Evolutionary conservation across 2,113 vertebrate genomes (phyloP).

Genomic region (Rana temporaria): DNA sequence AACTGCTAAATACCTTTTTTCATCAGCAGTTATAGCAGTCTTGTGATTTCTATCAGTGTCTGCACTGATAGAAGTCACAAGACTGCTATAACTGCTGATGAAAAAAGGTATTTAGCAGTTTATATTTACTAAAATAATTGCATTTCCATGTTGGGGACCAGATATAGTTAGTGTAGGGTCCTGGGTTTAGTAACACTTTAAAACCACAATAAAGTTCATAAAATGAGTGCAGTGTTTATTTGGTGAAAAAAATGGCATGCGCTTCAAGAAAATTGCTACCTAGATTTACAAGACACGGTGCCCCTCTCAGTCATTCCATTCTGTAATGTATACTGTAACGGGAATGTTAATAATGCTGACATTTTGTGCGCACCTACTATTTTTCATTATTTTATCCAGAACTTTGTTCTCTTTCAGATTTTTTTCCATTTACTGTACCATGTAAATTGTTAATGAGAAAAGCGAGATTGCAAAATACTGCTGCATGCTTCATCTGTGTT

Average conservation of each 20-base stretch:
- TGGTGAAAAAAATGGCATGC: not conserved
- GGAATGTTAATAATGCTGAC: slow-evolving; percentile 48
- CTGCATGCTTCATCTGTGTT: slow-evolving; percentile 53
- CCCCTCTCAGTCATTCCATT: slow-evolving; percentile 3
- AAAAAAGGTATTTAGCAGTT: too few relatives aligned
- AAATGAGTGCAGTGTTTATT: too few relatives aligned
- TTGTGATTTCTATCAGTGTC: too few relatives aligned
- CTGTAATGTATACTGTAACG: slow-evolving; percentile 13
- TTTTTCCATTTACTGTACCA: slow-evolving; percentile 52
- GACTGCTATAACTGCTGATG: too few relatives aligned
- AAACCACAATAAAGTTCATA: too few relatives aligned
- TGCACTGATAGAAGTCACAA: too few relatives aligned
- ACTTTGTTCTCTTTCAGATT: slow-evolving; percentile 47
- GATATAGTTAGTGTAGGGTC: too few relatives aligned
- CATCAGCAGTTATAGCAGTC: too few relatives aligned
- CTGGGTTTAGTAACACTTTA: too few relatives aligned
- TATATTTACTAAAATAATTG: too few relatives aligned
- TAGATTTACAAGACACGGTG: not conserved
- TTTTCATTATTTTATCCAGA: slow-evolving; percentile 40
- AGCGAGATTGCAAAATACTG: slow-evolving; percentile 48
- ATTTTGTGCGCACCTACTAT: slow-evolving; percentile 34
- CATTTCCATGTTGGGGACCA: too few relatives aligned
- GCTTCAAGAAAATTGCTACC: not conserved
- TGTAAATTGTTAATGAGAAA: slow-evolving; percentile 53
- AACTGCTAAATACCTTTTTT: too few relatives aligned